Evolutionary conservation across 2,113 vertebrate genomes (phyloP).

Genomic region (Cepphus grylle): DNA sequence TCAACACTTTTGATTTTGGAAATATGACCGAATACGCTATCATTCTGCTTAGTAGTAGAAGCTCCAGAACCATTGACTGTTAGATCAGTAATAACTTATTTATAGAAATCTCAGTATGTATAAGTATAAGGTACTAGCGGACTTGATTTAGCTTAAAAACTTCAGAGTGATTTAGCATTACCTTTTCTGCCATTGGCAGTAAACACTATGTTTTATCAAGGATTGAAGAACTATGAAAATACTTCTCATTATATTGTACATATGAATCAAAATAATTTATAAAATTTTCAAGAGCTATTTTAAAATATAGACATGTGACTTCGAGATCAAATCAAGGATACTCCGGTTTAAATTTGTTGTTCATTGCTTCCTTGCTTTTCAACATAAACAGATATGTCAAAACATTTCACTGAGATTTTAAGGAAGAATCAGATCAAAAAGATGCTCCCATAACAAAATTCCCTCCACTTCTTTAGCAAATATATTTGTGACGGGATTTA

Average conservation of each 20-base stretch:
- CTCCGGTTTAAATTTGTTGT: conserved; percentile 6
- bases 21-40: neutral
- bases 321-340: conserved; percentile 3
- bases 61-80: neutral
- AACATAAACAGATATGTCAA: conserved; percentile 20
- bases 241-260: neutral
- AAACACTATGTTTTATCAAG: neutral
- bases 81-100: neutral
- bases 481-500: neutral
- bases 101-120: neutral
- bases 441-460: neutral
- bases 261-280: conserved; percentile 16
- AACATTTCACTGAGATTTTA: conserved; percentile 40
- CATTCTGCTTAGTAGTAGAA: neutral
- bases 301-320: neutral
- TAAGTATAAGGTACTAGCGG: neutral
- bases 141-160: neutral
- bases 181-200: neutral
- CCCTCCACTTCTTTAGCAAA: neutral
- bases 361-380: neutral
- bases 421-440: conserved; percentile 27
- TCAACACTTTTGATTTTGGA: neutral
- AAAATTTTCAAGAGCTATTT: neutral
- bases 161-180: neutral
- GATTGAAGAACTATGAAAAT: neutral